Base-by-base conservation (phyloP, 2,113 vertebrate species). In the Phalacrocorax pelagicus region DNA sequence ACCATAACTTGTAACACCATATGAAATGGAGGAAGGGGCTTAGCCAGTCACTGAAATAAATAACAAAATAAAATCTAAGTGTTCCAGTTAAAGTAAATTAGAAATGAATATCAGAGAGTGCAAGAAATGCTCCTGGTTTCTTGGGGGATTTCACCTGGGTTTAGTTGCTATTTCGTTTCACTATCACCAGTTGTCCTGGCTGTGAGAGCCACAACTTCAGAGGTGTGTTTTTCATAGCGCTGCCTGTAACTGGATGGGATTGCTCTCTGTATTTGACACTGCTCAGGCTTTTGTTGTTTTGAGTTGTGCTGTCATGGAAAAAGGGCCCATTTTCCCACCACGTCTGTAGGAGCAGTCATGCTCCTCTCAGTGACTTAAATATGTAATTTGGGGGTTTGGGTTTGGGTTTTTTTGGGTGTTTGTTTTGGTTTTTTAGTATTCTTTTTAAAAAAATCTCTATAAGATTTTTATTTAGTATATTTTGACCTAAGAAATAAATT, bases 21-120 rank as follows among this genome's bases (percentile, higher is more conserved):
- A 95, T 93, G 84, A 94, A 96, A 87, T 55, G 63, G 44, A 93
- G 62, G 72, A 95, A 93, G 36, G 36, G 72, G 54, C 44, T 90
- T 84, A 95, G 67, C 82, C 63, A 69, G 66, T 34, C 75, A 52
- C 75, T 85, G 72, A 86, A 81, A 44, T 83, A 88, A 93, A 83
- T 44, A 58, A 58, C n/a, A 73, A 92, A 67, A 73, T 27, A 92
- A 87, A 71, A 47, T 22, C 34, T 19, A 67, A 92, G 62, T 15
- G 20, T 65, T 86, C 24, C 23, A 63, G 51, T 82, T 83, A 80
- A 84, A 87, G 52, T 79, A 91, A 94, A 75, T 80, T 38, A 73
- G 66, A 91, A 96, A 69, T 79, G 6, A 91, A 58, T 42, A 81
- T 72, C 72, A 78, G 1, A 61, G 40, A 86, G 52, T 42, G 51